Conservation (phyloP, 2,797 vertebrate genomes). For the Parauchenoglanis ngamensis region DNA sequence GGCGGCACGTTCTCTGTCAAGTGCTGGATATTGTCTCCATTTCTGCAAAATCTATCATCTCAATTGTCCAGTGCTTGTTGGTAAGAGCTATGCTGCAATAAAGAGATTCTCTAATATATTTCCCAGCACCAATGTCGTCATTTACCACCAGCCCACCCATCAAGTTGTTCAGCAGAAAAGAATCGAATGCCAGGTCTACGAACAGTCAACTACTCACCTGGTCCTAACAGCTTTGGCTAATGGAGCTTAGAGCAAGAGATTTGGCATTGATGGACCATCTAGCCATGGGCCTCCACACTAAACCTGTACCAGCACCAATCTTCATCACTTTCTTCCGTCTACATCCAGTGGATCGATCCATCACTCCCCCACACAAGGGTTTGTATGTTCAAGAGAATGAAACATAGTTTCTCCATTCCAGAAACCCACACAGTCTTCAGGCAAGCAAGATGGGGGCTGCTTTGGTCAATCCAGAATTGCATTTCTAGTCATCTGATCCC, state of each 20-base stretch:
- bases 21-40: neutral
- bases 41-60: conserved; percentile 14
- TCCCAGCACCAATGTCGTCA: neutral
- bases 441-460: neutral
- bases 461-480: conserved; percentile 27
- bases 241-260: conserved; percentile 25
- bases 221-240: conserved; percentile 29
- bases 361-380: conserved; percentile 29
- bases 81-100: neutral
- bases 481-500: conserved; percentile 23
- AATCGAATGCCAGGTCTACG: neutral
- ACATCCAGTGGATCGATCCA: conserved; percentile 11
- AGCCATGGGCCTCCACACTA: conserved; percentile 13
- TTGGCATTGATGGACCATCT: conserved; percentile 40
- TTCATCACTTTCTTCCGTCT: conserved; percentile 28
- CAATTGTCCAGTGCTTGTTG: neutral
- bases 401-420: neutral
- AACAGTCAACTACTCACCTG: conserved; percentile 13
- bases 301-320: conserved; percentile 15
- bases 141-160: conserved; percentile 17
- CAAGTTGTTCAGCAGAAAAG: conserved; percentile 8
- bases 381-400: conserved; percentile 7
- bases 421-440: neutral
- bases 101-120: conserved; percentile 4
- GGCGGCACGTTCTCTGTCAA: neutral